phyloP scores from a whole-genome alignment of 2,113 vertebrate genomes.

The Tonatia bakeri region DNA sequence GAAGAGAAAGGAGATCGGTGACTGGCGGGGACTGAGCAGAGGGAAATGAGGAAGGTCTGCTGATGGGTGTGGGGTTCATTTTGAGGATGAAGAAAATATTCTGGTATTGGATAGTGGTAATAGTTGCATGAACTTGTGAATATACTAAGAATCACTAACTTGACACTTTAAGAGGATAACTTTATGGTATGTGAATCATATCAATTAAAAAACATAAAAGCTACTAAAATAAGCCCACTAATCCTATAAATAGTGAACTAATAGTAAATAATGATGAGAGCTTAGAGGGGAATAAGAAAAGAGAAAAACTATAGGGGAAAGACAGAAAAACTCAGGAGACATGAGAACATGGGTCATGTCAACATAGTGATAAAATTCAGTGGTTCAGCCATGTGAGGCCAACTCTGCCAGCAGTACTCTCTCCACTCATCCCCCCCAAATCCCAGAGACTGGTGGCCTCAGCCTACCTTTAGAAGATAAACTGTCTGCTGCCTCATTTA shows the following conservation, averaged over 20 bases:
- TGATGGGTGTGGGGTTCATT: not conserved
- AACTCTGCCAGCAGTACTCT: not conserved
- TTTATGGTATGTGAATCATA: not conserved
- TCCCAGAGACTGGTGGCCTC: not conserved
- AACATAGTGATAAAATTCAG: not conserved
- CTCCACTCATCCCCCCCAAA: not conserved
- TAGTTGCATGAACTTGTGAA: not conserved
- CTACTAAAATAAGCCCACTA: not conserved
- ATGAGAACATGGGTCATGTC: not conserved
- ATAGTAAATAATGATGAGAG: not conserved
- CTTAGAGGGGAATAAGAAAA: not conserved
- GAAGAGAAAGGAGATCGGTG: not conserved
- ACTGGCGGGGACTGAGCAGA: not conserved
- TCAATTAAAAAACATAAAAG: not conserved
- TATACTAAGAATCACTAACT: not conserved
- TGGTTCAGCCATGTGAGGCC: not conserved
- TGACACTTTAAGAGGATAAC: not conserved
- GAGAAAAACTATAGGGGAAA: not conserved
- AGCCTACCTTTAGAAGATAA: not conserved
- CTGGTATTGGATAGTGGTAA: not conserved
- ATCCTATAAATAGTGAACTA: not conserved
- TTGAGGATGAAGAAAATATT: not conserved
- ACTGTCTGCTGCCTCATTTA: not conserved
- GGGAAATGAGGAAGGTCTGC: not conserved
- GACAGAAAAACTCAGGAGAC: not conserved